Evolutionary conservation across 2,113 vertebrate genomes (phyloP).

Genomic region (Aegypius monachus): DNA sequence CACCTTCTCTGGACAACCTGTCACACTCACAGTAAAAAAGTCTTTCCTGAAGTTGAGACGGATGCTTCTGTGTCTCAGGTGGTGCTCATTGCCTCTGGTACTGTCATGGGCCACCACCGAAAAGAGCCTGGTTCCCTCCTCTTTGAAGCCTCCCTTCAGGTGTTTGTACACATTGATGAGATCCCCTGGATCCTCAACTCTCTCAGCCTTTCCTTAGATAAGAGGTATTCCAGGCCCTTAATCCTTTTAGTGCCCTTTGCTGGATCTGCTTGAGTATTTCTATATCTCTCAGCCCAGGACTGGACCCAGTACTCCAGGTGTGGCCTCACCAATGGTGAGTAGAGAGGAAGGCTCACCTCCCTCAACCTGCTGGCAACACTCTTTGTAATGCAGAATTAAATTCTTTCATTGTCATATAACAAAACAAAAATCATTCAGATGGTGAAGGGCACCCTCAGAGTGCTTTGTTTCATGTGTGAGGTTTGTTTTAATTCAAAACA

Average conservation of each 20-base stretch:
- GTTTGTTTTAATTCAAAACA: background rate
- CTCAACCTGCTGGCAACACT: fast-evolving
- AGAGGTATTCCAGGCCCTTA: background rate
- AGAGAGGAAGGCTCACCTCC: background rate
- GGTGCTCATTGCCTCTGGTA: background rate
- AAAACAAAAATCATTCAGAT: background rate
- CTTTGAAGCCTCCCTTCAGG: background rate
- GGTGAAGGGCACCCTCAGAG: background rate
- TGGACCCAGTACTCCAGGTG: background rate
- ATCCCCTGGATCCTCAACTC: background rate
- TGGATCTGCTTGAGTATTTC: background rate
- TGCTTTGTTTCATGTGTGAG: background rate
- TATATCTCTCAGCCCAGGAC: background rate
- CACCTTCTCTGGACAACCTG: background rate
- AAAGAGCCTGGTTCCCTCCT: background rate
- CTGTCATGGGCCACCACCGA: background rate
- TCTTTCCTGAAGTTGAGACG: background rate
- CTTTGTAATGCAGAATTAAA: background rate
- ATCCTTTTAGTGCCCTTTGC: background rate
- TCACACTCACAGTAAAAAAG: background rate
- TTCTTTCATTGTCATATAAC: background rate
- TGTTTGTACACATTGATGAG: background rate
- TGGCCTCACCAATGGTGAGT: fast-evolving
- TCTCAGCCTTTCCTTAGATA: background rate
- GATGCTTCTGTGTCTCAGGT: background rate